A percentile compares a stretch with the other conserved stretches of the same genome.
Conservation (phyloP, 2,888 invertebrate genomes). For the Drosophila barbarae region DNA sequence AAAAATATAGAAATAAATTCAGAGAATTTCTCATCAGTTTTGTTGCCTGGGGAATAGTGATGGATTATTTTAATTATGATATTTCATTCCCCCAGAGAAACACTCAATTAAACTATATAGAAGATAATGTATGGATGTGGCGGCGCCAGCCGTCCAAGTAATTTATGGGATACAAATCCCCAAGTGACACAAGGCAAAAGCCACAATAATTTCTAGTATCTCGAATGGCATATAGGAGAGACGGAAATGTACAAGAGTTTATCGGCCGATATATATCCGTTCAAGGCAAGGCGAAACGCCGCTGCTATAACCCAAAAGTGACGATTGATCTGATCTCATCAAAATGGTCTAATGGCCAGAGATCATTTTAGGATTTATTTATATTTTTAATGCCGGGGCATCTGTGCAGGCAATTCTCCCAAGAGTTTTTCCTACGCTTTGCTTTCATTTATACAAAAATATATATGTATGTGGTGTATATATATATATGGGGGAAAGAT, state of each 20-base stretch:
- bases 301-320: conserved; percentile 44
- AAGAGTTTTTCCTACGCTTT: conserved; percentile 16
- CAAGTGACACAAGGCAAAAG: conserved; percentile 37
- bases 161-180: conserved; percentile 39
- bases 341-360: conserved; percentile 53
- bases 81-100: conserved; percentile 5
- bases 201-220: conserved; percentile 28
- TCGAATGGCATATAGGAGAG: conserved; percentile 9
- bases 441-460: conserved; percentile 8
- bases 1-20: conserved; percentile 31
- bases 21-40: conserved; percentile 10
- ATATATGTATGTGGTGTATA: no score
- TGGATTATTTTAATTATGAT: conserved; percentile 25
- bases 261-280: conserved; percentile 22
- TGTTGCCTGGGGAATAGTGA: conserved; percentile 20
- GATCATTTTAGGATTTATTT: conserved; percentile 52
- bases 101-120: conserved; percentile 28
- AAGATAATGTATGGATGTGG: conserved; percentile 15
- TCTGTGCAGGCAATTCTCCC: conserved; percentile 31
- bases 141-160: conserved; percentile 26
- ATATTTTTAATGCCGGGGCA: conserved; percentile 33
- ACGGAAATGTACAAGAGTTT: conserved; percentile 8
- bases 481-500: not conserved
- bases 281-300: conserved; percentile 28
- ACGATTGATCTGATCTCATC: conserved; percentile 71